Base-by-base conservation (phyloP, 2,113 vertebrate species). In the Nothoprocta perdicaria region DNA sequence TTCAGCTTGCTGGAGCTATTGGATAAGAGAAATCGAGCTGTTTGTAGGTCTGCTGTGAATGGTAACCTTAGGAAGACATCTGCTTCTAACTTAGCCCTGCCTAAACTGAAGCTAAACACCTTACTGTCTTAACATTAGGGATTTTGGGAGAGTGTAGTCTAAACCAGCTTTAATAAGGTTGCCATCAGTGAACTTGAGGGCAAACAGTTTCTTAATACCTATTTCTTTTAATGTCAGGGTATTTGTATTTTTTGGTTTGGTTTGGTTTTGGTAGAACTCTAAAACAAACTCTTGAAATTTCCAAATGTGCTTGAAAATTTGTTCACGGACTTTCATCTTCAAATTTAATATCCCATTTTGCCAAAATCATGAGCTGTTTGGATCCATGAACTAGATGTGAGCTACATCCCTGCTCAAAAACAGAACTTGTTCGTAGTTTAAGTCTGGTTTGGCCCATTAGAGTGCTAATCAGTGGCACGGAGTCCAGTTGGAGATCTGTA, bases 241-340 rank as follows among this genome's bases (percentile, higher is more conserved):
- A 18, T 26, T 61, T 1, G 35, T 19, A 2, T 2, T 13, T 8
- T 16, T 46, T 16, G 46, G 10, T 48, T 43, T 43, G 41, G 41
- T 18, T 29, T 1, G 35, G 35, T 27, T 3, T 14, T 24, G 14
- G 1, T 12, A 65, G 43, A 86, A 71, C 1, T 62, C 0, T 31
- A 18, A 65, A 33, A 22, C 46, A 9, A 31, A 57, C 43, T 45
- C 84, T 60, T 75, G 26, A 84, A 84, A 86, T 60, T 2, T 4
- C 38, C 17, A 26, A 53, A 45, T 31, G 19, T 2, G 24, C 4
- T 10, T 22, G 1, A 58, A 80, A 35, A 46, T 5, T 14, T 72
- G 65, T 67, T 11, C 19, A 33, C 17, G 2, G 11, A 72, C 9
- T 62, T 50, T 79, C 19, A 88, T 43, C 58, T 73, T 29, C 11